Evolutionary conservation across 2,797 vertebrate genomes (phyloP), one percentile per base, ranked within the genome.

Genomic region (Vipera latastei): DNA sequence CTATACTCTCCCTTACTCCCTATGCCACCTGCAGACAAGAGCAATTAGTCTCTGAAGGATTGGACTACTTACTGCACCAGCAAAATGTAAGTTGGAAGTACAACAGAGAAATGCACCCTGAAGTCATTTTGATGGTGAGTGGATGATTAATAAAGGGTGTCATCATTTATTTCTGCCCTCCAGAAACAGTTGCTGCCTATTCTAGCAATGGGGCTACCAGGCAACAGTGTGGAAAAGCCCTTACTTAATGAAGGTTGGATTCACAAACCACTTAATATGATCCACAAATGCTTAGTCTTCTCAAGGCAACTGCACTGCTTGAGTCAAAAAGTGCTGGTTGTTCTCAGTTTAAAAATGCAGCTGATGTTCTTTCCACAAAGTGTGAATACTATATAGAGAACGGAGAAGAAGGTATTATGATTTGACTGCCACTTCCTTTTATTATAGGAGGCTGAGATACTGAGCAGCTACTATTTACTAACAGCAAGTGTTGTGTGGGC

Each of bases 371-470:
- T 89, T 88, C 69, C 87, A 89, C 4, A n/a, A 89, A 60, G 38
- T 20, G 44, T 51, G 63, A 60, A 61, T 61, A 28, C 53, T 48
- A 83, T 60, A 89, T 60, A 55, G 57, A 60, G 25, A 38, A 16
- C 55, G 13, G 48, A 55, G 51, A 53, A 87, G 28, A 65, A 18
- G 38, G 22, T 85, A 44, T 89, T 89, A 73, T 38, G 22, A 14
- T 92, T 85, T 44, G 48, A 92, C 57, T 53, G 88, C 69, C 44
- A 53, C 78, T 92, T 89, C 59, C 20, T 92, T 92, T 85, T 78
- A 38, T 89, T 61, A 85, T 26, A 85, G 59, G 69, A 92, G 57
- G 7, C 12, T 78, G 57, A 85, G 69, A 85, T 6, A 53, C n/a
- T 55, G 48, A 48, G 57, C 55, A 89, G 69, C 44, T 38, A n/a